phyloP scores from a whole-genome alignment of 1,140 invertebrate genomes.

The Agraylea sexmaculata region DNA sequence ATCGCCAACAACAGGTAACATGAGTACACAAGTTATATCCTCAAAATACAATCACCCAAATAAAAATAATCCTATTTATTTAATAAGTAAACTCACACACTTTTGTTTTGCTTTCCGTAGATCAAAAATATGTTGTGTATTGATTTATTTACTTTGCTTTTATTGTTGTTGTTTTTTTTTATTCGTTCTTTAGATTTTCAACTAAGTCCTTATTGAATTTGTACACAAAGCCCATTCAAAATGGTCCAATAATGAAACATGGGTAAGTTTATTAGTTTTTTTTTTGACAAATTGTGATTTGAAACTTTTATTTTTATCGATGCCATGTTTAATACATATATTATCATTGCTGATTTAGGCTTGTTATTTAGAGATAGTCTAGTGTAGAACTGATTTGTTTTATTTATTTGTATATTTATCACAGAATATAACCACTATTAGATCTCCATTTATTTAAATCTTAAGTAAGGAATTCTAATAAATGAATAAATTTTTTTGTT shows the following conservation, averaged over 20 bases:
- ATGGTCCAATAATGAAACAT: conserved; percentile 45
- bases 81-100: no score
- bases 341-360: not conserved
- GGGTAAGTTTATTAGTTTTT: conserved; percentile 40
- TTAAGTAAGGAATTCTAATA: no score
- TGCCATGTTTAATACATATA: conserved; percentile 11
- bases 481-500: no score
- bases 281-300: conserved; percentile 8
- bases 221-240: conserved; percentile 43
- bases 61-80: no score
- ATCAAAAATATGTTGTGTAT: conserved; percentile 2
- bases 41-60: not conserved
- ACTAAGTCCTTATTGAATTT: conserved; percentile 51
- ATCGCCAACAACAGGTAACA: conserved; percentile 44
- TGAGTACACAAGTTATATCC: conserved; percentile 6
- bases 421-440: no score
- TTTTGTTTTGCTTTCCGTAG: conserved; percentile 4
- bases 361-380: conserved; percentile 8
- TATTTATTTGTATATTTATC: no score
- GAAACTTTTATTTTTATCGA: conserved; percentile 13
- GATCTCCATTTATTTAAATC: no score
- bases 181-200: conserved; percentile 43
- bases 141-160: conserved; percentile 21
- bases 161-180: conserved; percentile 29
- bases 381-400: not conserved